Conservation (phyloP, 92 coral and sea anemone genomes). For the Isaurus tuberculatus region DNA sequence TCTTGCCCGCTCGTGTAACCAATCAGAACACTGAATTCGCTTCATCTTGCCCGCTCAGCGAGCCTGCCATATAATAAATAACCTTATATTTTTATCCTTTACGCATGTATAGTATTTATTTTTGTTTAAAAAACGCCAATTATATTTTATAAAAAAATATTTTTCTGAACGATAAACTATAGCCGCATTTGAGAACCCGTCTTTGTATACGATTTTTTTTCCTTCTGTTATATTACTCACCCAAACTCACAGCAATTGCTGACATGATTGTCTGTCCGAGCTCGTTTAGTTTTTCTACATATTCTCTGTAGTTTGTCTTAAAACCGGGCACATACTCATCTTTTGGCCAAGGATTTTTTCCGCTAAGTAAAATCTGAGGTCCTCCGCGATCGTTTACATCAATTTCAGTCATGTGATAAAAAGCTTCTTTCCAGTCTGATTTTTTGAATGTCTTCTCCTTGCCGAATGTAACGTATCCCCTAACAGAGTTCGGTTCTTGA, state of each 20-base stretch:
- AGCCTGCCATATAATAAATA: too few relatives aligned
- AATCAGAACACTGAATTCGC: too few relatives aligned
- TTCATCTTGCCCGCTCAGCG: too few relatives aligned
- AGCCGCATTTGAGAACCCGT: too few relatives aligned
- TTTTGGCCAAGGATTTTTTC: slow-evolving; percentile 70
- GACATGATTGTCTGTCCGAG: slow-evolving; percentile 71
- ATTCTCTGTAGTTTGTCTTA: slow-evolving; percentile 47
- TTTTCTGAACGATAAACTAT: too few relatives aligned
- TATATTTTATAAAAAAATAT: too few relatives aligned
- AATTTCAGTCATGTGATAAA: slow-evolving; percentile 74
- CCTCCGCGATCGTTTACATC: slow-evolving; percentile 43
- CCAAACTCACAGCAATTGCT: slow-evolving; percentile 73
- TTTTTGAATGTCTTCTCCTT: slow-evolving; percentile 67
- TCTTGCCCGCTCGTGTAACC: too few relatives aligned
- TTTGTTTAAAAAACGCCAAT: too few relatives aligned
- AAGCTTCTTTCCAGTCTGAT: slow-evolving; percentile 88
- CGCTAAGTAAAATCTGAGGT: slow-evolving; percentile 57
- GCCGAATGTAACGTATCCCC: slow-evolving; percentile 76
- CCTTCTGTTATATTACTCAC: slow-evolving; percentile 37
- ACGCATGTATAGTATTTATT: too few relatives aligned
- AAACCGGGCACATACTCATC: slow-evolving; percentile 68
- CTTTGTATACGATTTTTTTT: background rate
- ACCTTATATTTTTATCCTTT: too few relatives aligned
- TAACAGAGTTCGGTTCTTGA: slow-evolving; percentile 57
- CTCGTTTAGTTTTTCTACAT: slow-evolving; percentile 55